phyloP scores from a whole-genome alignment of 2,113 vertebrate genomes.

The Cichladusa arquata region DNA sequence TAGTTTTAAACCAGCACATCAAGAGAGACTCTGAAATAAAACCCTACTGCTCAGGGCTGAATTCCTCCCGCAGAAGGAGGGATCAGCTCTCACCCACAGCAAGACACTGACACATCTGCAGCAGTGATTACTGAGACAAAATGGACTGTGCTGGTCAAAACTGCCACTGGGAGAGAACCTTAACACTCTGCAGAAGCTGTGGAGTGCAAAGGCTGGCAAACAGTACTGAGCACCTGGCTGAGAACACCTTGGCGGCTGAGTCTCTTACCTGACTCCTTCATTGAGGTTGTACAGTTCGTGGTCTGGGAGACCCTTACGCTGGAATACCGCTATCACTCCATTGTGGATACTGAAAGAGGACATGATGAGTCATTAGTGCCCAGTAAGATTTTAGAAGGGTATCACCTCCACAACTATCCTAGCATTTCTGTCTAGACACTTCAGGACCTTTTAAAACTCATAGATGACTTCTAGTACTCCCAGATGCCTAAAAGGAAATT shows the following conservation, averaged over 20 bases:
- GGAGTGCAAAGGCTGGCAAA: fast-evolving
- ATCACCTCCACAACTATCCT: neutral
- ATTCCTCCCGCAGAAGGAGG: neutral
- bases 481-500: neutral
- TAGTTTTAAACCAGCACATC: neutral
- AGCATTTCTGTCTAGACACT: neutral
- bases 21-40: neutral
- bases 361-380: neutral
- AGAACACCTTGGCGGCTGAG: fast-evolving
- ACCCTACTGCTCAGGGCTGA: neutral
- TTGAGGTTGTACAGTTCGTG: slow-evolving; percentile 93
- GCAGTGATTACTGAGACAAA: neutral
- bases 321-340: slow-evolving; percentile 93
- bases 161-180: neutral
- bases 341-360: slow-evolving; percentile 87
- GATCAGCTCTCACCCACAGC: fast-evolving
- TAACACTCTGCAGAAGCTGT: neutral
- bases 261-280: slow-evolving; percentile 94
- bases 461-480: neutral
- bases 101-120: neutral
- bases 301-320: slow-evolving; percentile 90
- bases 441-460: neutral
- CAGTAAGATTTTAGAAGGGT: neutral
- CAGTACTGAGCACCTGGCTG: neutral
- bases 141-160: neutral